Evolutionary conservation across 2,797 vertebrate species (phyloP), one percentile per base, ranked within the genome.

Genomic region (Silurus aristotelis): DNA sequence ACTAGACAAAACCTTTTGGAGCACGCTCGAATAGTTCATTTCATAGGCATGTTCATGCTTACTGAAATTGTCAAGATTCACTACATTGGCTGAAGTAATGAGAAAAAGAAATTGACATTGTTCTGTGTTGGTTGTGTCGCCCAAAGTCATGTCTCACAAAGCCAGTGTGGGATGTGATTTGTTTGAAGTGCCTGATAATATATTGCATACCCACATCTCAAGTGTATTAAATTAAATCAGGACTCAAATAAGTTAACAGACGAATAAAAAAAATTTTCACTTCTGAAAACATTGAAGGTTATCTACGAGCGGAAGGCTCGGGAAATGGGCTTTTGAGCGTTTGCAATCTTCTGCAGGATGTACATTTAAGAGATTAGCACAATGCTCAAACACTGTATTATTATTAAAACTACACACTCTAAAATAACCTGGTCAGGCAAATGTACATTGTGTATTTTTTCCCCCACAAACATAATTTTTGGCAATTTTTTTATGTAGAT

Each of bases 21-120:
- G 90, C 86, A 89, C 87, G 92, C 91, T 92, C 92, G 92, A 90
- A 90, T 90, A 87, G 89, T 89, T 77, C 87, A 87, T 88, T 61
- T 84, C 89, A 88, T 89, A 88, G 31, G 87, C 89, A 78, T 88
- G 89, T 84, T 87, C 84, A 70, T 87, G 80, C 84, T 85, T 87
- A 87, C 77, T 88, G 87, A 90, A 89, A 91, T 85, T 85, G 90
- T 90, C 77, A 86, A 90, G 86, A 89, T 89, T 88, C 89, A 89
- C 83, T 87, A 90, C 90, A 78, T 87, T 79, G 31, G 80, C 15
- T 90, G 85, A 87, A 83, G 86, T 84, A 87, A 84, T 86, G 84
- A 80, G 86, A 89, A 91, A 87, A 90, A 73, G 84, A 87, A 88
- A 89, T 80, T 84, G 89, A 90, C 90, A 88, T 90, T 83, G 70